A percentile compares a stretch with the other conserved stretches of the same genome.
Conservation (phyloP, 1,140 invertebrate genomes). For the Aradophagus sp. region DNA sequence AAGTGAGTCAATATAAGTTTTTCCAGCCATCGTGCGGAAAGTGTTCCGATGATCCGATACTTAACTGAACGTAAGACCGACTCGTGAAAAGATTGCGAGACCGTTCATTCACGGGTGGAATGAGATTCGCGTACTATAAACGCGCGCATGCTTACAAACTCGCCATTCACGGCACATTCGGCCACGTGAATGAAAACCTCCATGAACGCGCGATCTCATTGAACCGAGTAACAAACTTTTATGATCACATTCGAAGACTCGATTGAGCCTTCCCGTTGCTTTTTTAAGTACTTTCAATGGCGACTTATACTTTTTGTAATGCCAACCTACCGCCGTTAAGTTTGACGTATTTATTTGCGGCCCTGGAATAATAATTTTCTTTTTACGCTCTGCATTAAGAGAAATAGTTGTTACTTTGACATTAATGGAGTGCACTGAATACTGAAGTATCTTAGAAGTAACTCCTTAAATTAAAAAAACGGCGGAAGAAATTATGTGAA, state of each 20-base stretch:
- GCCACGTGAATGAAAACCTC: slow-evolving; percentile 56
- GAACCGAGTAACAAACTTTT: slow-evolving; percentile 32
- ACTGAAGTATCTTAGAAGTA: too few species aligned
- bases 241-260: slow-evolving; percentile 24
- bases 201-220: slow-evolving; percentile 13
- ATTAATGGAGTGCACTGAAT: too few species aligned
- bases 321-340: too few species aligned
- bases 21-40: too few species aligned
- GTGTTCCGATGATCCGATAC: too few species aligned
- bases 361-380: too few species aligned
- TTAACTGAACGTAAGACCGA: slow-evolving; percentile 29
- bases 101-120: slow-evolving; percentile 67
- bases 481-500: too few species aligned
- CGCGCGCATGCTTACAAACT: slow-evolving; percentile 58
- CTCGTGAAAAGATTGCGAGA: slow-evolving; percentile 34
- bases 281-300: slow-evolving; percentile 3
- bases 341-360: too few species aligned
- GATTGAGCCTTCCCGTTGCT: slow-evolving; percentile 29
- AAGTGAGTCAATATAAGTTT: too few species aligned
- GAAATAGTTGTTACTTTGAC: too few species aligned
- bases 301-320: not conserved
- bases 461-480: too few species aligned
- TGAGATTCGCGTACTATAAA: slow-evolving; percentile 29
- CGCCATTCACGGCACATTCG: slow-evolving; percentile 59
- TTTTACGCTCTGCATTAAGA: too few species aligned